Percentiles rank a stretch among this genome's conserved stretches.
These are phyloP conservation scores for Pangasius mekongensis DNA, from an alignment of 2,797 vertebrate genomes.

Conservation along the genomic window DNA sequence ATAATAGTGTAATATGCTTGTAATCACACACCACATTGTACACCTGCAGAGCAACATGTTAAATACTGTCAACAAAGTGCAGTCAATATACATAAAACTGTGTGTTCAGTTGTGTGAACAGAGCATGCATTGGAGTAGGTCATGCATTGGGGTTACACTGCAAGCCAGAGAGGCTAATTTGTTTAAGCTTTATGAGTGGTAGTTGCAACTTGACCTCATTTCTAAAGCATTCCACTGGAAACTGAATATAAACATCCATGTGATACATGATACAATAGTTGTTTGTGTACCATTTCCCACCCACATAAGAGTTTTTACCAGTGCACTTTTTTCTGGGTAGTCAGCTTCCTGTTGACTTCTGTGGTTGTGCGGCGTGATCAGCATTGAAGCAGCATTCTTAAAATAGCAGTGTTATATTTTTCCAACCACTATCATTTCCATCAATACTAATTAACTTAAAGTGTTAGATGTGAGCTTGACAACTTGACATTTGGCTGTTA, in stretches of 20 bases:
- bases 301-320: constrained; percentile 39
- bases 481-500: not conserved
- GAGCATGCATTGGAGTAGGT: not conserved
- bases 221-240: constrained; percentile 48
- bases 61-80: not conserved
- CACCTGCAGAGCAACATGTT: not conserved
- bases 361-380: constrained; percentile 52
- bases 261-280: not conserved
- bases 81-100: not conserved
- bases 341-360: constrained; percentile 61
- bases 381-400: constrained; percentile 27
- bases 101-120: not conserved
- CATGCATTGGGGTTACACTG: not conserved
- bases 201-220: not conserved
- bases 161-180: not conserved
- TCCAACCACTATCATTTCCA: constrained; percentile 53
- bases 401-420: constrained; percentile 53
- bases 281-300: constrained; percentile 34
- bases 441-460: not conserved
- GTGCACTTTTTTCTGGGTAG: constrained; percentile 29
- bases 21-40: not conserved
- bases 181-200: not conserved
- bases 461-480: not conserved
- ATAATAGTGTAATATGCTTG: not conserved
- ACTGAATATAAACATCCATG: constrained; percentile 26